phyloP scores from a whole-genome alignment of 2,113 vertebrate genomes.

The Hydrochoerus hydrochaeris region DNA sequence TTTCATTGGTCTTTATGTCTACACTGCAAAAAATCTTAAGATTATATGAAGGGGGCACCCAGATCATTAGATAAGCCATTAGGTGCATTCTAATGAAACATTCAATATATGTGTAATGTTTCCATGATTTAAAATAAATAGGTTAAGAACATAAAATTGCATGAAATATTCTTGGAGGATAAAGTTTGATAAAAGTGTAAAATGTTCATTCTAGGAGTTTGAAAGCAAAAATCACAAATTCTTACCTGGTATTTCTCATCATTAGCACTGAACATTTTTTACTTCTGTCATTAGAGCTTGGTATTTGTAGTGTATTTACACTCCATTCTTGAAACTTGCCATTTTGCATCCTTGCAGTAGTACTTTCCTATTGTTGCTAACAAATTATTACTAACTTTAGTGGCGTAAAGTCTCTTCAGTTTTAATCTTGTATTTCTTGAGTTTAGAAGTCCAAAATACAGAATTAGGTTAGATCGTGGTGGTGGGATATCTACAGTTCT shows the following conservation, averaged over 20 bases:
- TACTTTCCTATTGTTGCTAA: neutral
- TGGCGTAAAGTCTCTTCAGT: neutral
- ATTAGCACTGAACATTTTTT: neutral
- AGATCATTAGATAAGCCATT: neutral
- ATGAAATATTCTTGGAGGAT: slow-evolving; percentile 4
- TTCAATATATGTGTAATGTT: neutral
- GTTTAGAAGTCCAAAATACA: neutral
- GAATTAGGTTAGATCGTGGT: neutral
- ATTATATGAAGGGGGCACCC: neutral
- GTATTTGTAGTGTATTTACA: neutral
- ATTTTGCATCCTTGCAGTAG: neutral
- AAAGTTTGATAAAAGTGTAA: neutral
- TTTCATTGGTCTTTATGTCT: neutral
- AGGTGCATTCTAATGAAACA: neutral
- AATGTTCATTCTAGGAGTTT: neutral
- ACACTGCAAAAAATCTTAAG: neutral
- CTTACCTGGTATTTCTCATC: neutral
- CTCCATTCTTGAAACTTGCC: neutral
- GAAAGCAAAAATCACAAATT: neutral
- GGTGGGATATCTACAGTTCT: neutral
- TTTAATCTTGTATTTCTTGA: neutral
- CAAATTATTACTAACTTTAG: neutral
- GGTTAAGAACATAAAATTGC: neutral
- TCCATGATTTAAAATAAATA: neutral
- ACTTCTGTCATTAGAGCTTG: neutral